Evolutionary conservation across 2,797 vertebrate genomes (phyloP).

Genomic region (Brotogeris chrysoptera): DNA sequence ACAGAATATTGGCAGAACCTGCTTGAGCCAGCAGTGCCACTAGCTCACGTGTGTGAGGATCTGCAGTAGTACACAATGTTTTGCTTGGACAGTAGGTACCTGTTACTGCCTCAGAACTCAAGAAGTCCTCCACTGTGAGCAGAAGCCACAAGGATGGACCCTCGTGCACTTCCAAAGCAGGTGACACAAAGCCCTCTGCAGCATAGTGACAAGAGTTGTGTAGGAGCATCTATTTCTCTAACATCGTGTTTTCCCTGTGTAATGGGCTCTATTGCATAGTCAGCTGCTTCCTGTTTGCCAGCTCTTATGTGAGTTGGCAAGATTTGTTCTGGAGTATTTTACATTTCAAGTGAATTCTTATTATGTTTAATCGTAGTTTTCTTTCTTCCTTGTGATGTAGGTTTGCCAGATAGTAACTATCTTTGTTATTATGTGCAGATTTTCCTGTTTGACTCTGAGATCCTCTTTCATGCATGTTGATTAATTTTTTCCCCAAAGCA

Average conservation of each 20-base stretch:
- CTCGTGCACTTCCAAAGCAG: not conserved
- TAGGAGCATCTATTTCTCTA: not conserved
- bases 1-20: not conserved
- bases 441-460: slow-evolving; percentile 44
- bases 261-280: not conserved
- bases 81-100: not conserved
- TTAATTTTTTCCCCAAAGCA: slow-evolving; percentile 50
- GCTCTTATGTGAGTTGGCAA: not conserved
- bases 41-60: not conserved
- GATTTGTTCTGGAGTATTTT: slow-evolving; percentile 22
- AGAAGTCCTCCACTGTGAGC: not conserved
- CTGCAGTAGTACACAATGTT: not conserved
- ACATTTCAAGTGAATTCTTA: slow-evolving; percentile 46
- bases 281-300: not conserved
- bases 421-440: slow-evolving; percentile 42
- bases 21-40: not conserved
- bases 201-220: not conserved
- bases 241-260: not conserved
- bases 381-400: slow-evolving; percentile 45
- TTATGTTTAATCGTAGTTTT: slow-evolving; percentile 42
- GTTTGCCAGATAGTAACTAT: slow-evolving; percentile 34
- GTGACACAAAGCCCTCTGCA: not conserved
- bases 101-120: not conserved
- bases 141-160: not conserved
- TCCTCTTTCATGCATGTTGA: slow-evolving; percentile 42